Percentiles rank a stretch among this genome's conserved stretches.
Conservation (phyloP, 2,888 invertebrate genomes). For the Gandaritis pyraliata region DNA sequence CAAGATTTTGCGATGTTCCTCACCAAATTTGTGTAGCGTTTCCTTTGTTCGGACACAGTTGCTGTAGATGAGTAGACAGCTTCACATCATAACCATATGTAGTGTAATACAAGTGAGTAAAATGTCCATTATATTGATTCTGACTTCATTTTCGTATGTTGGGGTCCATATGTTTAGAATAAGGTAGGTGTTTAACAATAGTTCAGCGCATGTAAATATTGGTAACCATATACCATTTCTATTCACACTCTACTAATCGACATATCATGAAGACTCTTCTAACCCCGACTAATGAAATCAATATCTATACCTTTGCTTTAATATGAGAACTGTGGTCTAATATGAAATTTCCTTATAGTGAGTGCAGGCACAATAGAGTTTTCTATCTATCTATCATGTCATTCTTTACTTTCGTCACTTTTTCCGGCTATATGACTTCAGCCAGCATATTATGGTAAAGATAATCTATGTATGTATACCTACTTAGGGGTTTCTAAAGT, state of each 20-base stretch:
- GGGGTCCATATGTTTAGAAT: slow-evolving; percentile 19
- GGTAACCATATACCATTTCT: neutral
- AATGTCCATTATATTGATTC: slow-evolving; percentile 17
- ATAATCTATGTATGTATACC: too few species aligned
- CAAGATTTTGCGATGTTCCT: slow-evolving; percentile 32
- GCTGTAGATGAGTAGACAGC: slow-evolving; percentile 16
- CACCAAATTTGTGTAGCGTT: slow-evolving; percentile 33
- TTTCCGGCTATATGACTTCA: neutral
- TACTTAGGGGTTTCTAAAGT: too few species aligned
- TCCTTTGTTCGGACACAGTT: slow-evolving; percentile 26
- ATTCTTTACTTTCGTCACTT: neutral
- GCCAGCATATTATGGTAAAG: too few species aligned
- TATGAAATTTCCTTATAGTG: too few species aligned
- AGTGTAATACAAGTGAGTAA: slow-evolving; percentile 1
- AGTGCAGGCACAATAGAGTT: too few species aligned
- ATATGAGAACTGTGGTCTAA: too few species aligned
- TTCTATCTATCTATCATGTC: too few species aligned
- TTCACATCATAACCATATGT: slow-evolving; percentile 31
- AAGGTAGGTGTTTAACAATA: slow-evolving; percentile 6
- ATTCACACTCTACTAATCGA: neutral
- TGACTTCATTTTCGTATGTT: slow-evolving; percentile 12
- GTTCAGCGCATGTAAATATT: slow-evolving; percentile 5
- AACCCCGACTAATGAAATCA: too few species aligned
- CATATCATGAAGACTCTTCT: neutral
- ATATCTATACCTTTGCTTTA: too few species aligned